A percentile compares a stretch with the other conserved stretches of the same genome.
phyloP scores from a whole-genome alignment of 2,888 invertebrate species.

The Escarpia spicata region DNA sequence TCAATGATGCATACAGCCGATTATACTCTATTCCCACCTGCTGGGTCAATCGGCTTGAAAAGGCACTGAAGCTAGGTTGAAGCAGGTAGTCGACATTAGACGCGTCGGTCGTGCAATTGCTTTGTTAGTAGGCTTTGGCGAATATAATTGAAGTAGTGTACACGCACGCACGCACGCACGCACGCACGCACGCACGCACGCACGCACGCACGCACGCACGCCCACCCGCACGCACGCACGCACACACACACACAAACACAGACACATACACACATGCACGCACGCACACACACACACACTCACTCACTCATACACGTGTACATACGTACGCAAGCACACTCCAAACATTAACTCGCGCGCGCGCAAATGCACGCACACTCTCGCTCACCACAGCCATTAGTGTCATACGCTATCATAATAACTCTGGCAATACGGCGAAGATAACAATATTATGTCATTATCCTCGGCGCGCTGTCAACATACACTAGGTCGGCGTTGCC shows the following conservation, averaged over 20 bases:
- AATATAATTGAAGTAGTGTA: background rate
- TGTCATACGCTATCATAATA: background rate
- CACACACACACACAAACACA: background rate
- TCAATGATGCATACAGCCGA: background rate
- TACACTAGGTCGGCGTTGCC: background rate
- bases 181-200: background rate
- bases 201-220: background rate
- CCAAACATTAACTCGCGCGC: background rate
- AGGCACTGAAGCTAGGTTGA: too few species aligned
- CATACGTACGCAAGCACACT: background rate
- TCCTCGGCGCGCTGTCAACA: background rate
- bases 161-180: background rate
- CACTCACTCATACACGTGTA: background rate
- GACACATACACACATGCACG: background rate
- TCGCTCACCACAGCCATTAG: background rate
- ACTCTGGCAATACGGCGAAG: background rate
- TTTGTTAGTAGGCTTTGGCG: background rate
- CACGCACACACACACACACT: background rate
- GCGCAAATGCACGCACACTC: background rate
- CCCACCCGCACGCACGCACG: background rate
- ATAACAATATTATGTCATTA: conserved; percentile 3
- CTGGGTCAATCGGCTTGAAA: background rate
- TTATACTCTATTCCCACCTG: background rate
- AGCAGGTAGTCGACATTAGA: too few species aligned
- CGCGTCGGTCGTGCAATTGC: too few species aligned